Conservation (phyloP, 2,888 invertebrate species). For the Pandemis corylana region DNA sequence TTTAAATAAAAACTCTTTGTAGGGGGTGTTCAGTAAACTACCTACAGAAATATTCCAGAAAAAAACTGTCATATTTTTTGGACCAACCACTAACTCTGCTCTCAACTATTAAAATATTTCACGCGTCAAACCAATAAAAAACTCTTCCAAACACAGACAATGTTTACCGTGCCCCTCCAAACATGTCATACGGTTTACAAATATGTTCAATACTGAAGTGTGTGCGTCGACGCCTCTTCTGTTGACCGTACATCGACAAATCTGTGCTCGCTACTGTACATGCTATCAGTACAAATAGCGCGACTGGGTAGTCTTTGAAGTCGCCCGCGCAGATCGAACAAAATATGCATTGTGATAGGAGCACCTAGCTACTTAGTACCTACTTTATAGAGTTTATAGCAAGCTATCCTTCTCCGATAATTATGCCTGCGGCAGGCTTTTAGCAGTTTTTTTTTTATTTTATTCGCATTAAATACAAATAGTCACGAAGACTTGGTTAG, state of each 20-base stretch:
- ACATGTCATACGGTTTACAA: constrained; percentile 52
- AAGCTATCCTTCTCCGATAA: not conserved
- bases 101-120: not conserved
- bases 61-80: too few species aligned
- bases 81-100: not conserved
- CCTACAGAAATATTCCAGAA: too few species aligned
- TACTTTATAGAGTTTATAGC: not conserved
- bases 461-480: not conserved
- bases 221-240: constrained; percentile 55
- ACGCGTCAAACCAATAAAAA: constrained; percentile 5
- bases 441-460: not conserved
- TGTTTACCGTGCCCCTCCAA: constrained; percentile 53
- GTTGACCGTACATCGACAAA: constrained; percentile 81
- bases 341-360: constrained; percentile 3
- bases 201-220: constrained; percentile 57
- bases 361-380: not conserved
- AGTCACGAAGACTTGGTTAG: too few species aligned
- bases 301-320: constrained; percentile 61
- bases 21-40: too few species aligned
- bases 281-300: constrained; percentile 65
- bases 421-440: too few species aligned
- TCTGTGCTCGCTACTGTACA: constrained; percentile 77
- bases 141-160: constrained; percentile 34
- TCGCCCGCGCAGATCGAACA: constrained; percentile 74
- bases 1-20: too few species aligned